Percentiles rank a stretch among this genome's conserved stretches.
Conservation (phyloP, 2,888 invertebrate species). For the Trichopria drosophilae region DNA sequence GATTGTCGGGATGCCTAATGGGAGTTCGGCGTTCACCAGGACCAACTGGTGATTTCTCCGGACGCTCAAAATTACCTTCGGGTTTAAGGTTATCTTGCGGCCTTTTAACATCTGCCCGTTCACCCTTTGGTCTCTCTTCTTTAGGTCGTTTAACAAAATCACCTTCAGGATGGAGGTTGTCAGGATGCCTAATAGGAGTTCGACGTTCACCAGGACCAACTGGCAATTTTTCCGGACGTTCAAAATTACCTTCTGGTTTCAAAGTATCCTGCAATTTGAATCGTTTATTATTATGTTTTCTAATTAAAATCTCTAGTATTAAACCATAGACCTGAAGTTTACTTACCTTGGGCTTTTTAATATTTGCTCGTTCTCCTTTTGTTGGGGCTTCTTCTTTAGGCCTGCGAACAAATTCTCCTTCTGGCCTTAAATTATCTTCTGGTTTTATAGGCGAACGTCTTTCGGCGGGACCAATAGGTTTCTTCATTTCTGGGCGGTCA, state of each 20-base stretch:
- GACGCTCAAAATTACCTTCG: slow-evolving; percentile 60
- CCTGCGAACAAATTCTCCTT: slow-evolving; percentile 62
- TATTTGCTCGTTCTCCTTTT: slow-evolving; percentile 45
- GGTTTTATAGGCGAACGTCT: slow-evolving; percentile 58
- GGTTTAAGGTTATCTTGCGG: slow-evolving; percentile 58
- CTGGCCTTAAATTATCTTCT: slow-evolving; percentile 64
- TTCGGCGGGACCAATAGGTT: slow-evolving; percentile 62
- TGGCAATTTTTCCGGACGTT: slow-evolving; percentile 50
- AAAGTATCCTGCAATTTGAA: too few species aligned
- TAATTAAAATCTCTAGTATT: slow-evolving; percentile 60
- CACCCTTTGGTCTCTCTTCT: slow-evolving; percentile 62
- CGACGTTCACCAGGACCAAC: slow-evolving; percentile 61
- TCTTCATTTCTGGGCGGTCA: slow-evolving; percentile 42
- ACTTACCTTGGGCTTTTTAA: slow-evolving; percentile 59
- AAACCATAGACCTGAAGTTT: slow-evolving; percentile 64
- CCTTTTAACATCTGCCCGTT: slow-evolving; percentile 60
- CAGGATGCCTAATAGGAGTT: slow-evolving; percentile 53
- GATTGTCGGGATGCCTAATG: slow-evolving; percentile 61
- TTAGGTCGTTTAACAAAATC: slow-evolving; percentile 59
- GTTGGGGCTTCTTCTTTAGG: slow-evolving; percentile 55
- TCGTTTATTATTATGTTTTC: slow-evolving; percentile 53
- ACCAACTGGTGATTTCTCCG: slow-evolving; percentile 46
- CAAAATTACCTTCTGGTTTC: slow-evolving; percentile 52
- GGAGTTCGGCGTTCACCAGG: slow-evolving; percentile 63
- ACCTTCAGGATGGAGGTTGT: slow-evolving; percentile 65